A percentile compares a stretch with the other conserved stretches of the same genome.
phyloP scores from a whole-genome alignment of 2,113 vertebrate species.

The Myrmophylax atrothorax region DNA sequence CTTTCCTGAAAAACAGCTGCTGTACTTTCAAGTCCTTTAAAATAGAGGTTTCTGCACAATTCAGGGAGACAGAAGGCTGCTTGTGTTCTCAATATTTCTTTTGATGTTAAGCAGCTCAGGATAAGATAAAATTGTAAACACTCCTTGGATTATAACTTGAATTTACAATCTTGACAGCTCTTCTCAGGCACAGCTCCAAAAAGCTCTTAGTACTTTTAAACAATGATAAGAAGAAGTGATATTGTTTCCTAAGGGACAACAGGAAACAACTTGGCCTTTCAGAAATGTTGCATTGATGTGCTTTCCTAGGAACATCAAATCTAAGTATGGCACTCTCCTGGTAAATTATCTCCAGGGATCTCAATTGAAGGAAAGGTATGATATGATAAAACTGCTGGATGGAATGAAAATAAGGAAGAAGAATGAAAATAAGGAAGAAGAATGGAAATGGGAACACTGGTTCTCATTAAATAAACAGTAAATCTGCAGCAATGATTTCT shows the following conservation, averaged over 20 bases:
- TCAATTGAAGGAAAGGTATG: conserved; percentile 21
- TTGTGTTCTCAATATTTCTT: conserved; percentile 56
- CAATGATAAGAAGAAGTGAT: conserved; percentile 26
- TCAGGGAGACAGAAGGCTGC: conserved; percentile 3
- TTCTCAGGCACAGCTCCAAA: background rate
- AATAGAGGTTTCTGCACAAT: conserved; percentile 4
- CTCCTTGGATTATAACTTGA: conserved; percentile 63
- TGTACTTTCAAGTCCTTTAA: background rate
- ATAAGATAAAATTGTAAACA: conserved; percentile 46
- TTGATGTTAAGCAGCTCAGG: conserved; percentile 44
- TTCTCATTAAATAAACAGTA: background rate
- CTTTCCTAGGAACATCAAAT: conserved; percentile 50
- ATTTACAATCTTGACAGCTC: conserved; percentile 69
- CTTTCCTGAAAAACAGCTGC: background rate
- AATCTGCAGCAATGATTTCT: conserved; percentile 3
- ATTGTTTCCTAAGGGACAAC: conserved; percentile 60
- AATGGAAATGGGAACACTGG: background rate
- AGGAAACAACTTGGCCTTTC: conserved; percentile 64
- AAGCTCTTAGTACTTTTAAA: conserved; percentile 52
- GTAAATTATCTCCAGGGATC: conserved; percentile 57
- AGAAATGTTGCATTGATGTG: conserved; percentile 54
- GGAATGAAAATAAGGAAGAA: conserved; percentile 36
- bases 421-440: conserved; percentile 28
- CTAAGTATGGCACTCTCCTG: conserved; percentile 48
- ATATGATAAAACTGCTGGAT: background rate